Conservation (phyloP, 2,888 invertebrate genomes). For the Pandemis cinnamomeana region DNA sequence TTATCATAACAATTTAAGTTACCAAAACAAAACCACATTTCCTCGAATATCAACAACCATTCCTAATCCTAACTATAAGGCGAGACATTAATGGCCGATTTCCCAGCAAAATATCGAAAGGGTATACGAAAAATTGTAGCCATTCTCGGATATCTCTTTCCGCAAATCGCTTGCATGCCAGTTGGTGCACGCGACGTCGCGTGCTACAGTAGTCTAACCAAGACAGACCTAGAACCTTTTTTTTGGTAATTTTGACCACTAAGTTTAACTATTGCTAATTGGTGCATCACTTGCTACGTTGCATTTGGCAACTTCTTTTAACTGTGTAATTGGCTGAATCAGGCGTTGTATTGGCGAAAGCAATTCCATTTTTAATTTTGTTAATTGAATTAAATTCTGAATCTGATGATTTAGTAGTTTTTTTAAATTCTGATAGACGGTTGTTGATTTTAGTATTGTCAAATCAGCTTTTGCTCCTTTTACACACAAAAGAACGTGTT, state of each 20-base stretch:
- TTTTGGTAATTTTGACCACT: slow-evolving; percentile 30
- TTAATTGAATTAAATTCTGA: too few species aligned
- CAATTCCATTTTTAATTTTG: too few species aligned
- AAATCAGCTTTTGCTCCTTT: too few species aligned
- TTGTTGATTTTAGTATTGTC: too few species aligned
- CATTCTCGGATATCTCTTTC: slow-evolving; percentile 36
- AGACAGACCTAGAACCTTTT: slow-evolving; percentile 38
- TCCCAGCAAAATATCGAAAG: slow-evolving; percentile 27
- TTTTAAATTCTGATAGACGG: too few species aligned
- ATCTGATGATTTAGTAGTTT: too few species aligned
- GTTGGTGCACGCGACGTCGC: slow-evolving; percentile 45
- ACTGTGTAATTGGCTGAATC: too few species aligned
- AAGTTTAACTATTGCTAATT: slow-evolving; percentile 27
- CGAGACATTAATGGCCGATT: slow-evolving; percentile 34
- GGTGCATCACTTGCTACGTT: not conserved
- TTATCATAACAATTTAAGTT: not conserved
- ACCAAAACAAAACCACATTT: not conserved
- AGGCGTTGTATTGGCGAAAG: too few species aligned
- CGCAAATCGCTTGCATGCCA: slow-evolving; percentile 41
- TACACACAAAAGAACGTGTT: not conserved
- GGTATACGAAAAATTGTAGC: slow-evolving; percentile 35
- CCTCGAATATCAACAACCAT: slow-evolving; percentile 15
- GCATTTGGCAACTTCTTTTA: too few species aligned
- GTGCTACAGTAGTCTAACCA: slow-evolving; percentile 39
- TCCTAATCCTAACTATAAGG: slow-evolving; percentile 13